Percentiles rank a stretch among this genome's conserved stretches.
Evolutionary conservation across 2,888 invertebrate species (phyloP).

Genomic region (Hetaerina titia): DNA sequence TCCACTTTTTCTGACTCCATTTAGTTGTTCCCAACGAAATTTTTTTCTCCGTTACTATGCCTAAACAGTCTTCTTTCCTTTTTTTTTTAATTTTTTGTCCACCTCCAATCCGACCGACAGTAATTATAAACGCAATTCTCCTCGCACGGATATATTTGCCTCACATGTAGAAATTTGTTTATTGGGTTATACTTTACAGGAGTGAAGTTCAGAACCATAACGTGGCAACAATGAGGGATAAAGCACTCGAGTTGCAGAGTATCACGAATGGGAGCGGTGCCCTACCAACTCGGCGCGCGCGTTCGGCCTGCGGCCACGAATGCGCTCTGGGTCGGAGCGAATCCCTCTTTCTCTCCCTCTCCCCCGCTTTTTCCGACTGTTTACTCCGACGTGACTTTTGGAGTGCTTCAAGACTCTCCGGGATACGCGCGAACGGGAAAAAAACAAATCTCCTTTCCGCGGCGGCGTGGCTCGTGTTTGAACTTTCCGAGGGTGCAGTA

Average conservation of each 20-base stretch:
- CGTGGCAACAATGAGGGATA: not conserved
- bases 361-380: not conserved
- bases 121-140: not conserved
- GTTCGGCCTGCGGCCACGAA: not conserved
- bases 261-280: no score
- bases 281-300: not conserved
- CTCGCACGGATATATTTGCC: not conserved
- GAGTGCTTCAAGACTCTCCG: constrained; percentile 21
- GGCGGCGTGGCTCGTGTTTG: constrained; percentile 20
- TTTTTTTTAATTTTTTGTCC: no score
- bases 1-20: no score
- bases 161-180: not conserved
- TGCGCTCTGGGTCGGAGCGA: not conserved
- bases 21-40: no score
- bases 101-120: no score
- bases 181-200: not conserved
- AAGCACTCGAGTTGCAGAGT: not conserved
- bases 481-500: constrained; percentile 3
- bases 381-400: constrained; percentile 6
- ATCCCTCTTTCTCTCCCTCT: not conserved
- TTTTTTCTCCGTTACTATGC: no score
- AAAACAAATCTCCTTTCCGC: not conserved
- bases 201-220: not conserved
- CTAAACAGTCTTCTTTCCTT: no score
- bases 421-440: not conserved